Evolutionary conservation across 1,140 invertebrate species (phyloP).

Genomic region (Bombus turneri): DNA sequence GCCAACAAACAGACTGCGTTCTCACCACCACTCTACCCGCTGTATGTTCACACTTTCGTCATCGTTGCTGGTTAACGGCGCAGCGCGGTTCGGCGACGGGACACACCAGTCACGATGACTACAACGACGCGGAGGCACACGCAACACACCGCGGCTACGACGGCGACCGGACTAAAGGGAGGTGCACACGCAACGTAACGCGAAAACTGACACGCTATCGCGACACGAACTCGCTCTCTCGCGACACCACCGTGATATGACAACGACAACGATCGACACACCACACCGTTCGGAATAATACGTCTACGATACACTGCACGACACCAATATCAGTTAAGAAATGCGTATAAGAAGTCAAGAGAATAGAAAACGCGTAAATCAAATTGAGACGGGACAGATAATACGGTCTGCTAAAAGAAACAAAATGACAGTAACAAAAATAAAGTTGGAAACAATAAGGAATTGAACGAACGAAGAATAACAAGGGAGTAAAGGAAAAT

Average conservation of each 20-base stretch:
- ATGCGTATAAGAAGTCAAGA: background rate
- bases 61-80: conserved; percentile 11
- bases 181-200: conserved; percentile 17
- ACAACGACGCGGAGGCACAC: background rate
- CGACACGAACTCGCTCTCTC: conserved; percentile 1
- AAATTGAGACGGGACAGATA: background rate
- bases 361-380: background rate
- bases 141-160: conserved; percentile 33
- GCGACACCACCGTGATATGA: background rate
- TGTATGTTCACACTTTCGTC: conserved; percentile 50
- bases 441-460: background rate
- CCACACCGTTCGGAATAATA: background rate
- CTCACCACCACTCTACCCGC: conserved; percentile 29
- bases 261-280: background rate
- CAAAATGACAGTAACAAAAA: background rate
- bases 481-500: background rate
- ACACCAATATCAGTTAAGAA: background rate
- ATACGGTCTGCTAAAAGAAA: background rate
- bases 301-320: background rate
- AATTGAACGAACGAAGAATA: background rate
- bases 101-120: background rate
- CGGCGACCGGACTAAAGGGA: conserved; percentile 7
- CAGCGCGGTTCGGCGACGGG: background rate
- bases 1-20: conserved; percentile 15
- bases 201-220: conserved; percentile 39